phyloP scores from a whole-genome alignment of 2,797 vertebrate genomes.

The Notolabrus celidotus region DNA sequence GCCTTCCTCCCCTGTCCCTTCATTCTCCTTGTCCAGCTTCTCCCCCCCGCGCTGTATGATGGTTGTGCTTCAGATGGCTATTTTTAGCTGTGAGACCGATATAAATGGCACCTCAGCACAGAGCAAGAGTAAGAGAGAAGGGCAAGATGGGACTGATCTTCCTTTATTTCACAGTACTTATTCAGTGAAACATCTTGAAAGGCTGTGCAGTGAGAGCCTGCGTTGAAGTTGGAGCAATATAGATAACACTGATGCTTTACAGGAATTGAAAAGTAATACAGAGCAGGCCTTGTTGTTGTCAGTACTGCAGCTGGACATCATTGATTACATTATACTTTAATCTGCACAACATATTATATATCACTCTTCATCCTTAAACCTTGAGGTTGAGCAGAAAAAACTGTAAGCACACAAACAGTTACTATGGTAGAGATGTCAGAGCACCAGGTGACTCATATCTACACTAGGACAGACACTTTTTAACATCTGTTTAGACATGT shows the following conservation, averaged over 20 bases:
- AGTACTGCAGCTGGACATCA: neutral
- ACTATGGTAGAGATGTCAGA: neutral
- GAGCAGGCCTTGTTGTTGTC: conserved; percentile 13
- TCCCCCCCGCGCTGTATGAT: conserved; percentile 62
- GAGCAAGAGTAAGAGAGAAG: conserved; percentile 65
- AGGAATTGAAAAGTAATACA: conserved; percentile 29
- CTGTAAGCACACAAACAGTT: neutral
- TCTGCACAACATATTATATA: neutral
- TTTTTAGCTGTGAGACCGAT: conserved; percentile 79
- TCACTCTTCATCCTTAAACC: neutral
- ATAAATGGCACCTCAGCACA: conserved; percentile 78
- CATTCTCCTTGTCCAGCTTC: conserved; percentile 41
- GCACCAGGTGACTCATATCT: neutral
- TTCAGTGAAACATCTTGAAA: conserved; percentile 24
- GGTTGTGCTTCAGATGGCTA: conserved; percentile 75
- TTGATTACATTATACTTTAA: neutral
- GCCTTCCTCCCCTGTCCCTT: conserved; percentile 16
- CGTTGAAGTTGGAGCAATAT: conserved; percentile 22
- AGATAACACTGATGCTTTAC: neutral
- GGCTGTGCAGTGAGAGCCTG: neutral
- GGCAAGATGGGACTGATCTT: conserved; percentile 62
- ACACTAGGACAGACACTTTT: neutral
- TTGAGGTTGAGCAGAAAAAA: neutral
- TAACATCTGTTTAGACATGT: neutral
- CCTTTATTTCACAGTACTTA: conserved; percentile 49